Evolutionary conservation across 1,140 invertebrate species (phyloP).

Genomic region (Heterodera carotae): DNA sequence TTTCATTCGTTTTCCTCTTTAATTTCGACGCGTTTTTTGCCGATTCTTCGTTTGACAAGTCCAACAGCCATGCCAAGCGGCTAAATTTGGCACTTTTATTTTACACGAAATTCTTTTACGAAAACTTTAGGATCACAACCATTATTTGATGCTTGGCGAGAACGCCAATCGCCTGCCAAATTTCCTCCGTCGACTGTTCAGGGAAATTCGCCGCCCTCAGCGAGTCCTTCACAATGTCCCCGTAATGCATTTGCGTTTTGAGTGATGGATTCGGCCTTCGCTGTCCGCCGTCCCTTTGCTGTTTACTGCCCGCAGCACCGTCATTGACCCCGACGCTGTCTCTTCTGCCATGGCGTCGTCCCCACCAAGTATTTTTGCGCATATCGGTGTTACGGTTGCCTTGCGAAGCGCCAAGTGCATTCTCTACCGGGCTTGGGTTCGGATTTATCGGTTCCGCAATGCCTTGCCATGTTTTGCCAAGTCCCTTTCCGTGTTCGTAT

Average conservation of each 20-base stretch:
- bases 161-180: slow-evolving; percentile 15
- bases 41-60: slow-evolving; percentile 2
- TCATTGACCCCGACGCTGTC: neutral
- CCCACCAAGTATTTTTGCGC: too few relatives aligned
- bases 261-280: neutral
- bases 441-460: neutral
- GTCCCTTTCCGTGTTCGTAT: slow-evolving; percentile 14
- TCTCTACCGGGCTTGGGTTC: neutral
- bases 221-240: slow-evolving; percentile 17
- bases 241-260: slow-evolving; percentile 3
- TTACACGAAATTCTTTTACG: neutral
- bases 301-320: neutral
- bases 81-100: neutral
- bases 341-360: neutral
- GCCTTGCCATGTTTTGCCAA: neutral
- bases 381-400: too few relatives aligned
- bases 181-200: slow-evolving; percentile 5
- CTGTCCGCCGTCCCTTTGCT: neutral
- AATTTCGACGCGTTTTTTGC: neutral
- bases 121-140: slow-evolving; percentile 14
- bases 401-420: neutral
- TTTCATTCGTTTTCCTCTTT: neutral
- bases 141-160: slow-evolving; percentile 19
- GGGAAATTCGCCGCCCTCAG: neutral
- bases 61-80: slow-evolving; percentile 13